These are phyloP conservation scores for Ips nitidus DNA, from an alignment of 1,140 invertebrate genomes.

Conservation along the genomic window DNA sequence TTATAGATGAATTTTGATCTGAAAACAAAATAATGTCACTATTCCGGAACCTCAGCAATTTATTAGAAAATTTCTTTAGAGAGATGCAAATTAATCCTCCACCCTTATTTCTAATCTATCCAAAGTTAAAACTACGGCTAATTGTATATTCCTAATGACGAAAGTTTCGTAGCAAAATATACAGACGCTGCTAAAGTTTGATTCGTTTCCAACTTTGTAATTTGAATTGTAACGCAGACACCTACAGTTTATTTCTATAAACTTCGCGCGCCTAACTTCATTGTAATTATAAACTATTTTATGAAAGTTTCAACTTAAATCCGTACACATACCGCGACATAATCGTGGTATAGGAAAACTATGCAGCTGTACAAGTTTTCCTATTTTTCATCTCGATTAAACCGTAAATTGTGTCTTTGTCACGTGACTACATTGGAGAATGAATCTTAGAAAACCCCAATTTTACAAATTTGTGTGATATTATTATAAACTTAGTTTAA, in stretches of 20 bases:
- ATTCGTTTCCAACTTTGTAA: conserved; percentile 49
- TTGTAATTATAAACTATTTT: conserved; percentile 35
- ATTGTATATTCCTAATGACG: conserved; percentile 50
- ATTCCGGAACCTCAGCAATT: no score
- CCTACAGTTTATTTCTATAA: conserved; percentile 45
- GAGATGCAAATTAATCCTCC: background rate
- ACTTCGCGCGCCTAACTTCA: conserved; percentile 26
- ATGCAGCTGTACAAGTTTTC: no score
- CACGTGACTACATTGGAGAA: no score
- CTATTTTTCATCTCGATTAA: no score
- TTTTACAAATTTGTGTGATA: no score
- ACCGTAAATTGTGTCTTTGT: no score
- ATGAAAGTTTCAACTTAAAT: conserved; percentile 6
- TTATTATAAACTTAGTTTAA: no score
- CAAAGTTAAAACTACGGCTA: conserved; percentile 29
- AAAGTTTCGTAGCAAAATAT: conserved; percentile 47
- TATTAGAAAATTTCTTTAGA: no score
- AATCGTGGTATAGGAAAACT: no score
- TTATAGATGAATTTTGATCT: no score
- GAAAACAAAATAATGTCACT: no score
- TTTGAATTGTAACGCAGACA: conserved; percentile 48
- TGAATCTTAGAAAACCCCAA: no score
- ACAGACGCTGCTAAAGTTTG: conserved; percentile 48
- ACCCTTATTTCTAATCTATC: background rate
- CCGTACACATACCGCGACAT: background rate